Conservation (phyloP, 2,113 vertebrate species). For the cattle (Bos taurus) region ARS-UCD2.0 NC_037340.1:57708001-57708500, state of each 20-base stretch:
- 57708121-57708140: neutral
- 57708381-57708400: neutral
- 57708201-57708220: fast-evolving
- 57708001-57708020: neutral
- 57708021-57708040: neutral
- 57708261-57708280: neutral
- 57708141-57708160: neutral
- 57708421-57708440: neutral
- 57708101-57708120: neutral
- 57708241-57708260: neutral
- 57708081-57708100: neutral
- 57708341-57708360: neutral
- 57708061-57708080: neutral
- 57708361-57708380: neutral
- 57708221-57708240: neutral
- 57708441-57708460: neutral
- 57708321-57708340: neutral
- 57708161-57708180: neutral
- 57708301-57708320: neutral
- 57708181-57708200: neutral
- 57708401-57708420: neutral
- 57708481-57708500: slow-evolving; percentile 18
- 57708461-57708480: neutral
- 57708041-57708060: neutral
- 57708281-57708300: neutral